phyloP scores from a whole-genome alignment of 2,888 invertebrate genomes.

The Bimastos eiseni region DNA sequence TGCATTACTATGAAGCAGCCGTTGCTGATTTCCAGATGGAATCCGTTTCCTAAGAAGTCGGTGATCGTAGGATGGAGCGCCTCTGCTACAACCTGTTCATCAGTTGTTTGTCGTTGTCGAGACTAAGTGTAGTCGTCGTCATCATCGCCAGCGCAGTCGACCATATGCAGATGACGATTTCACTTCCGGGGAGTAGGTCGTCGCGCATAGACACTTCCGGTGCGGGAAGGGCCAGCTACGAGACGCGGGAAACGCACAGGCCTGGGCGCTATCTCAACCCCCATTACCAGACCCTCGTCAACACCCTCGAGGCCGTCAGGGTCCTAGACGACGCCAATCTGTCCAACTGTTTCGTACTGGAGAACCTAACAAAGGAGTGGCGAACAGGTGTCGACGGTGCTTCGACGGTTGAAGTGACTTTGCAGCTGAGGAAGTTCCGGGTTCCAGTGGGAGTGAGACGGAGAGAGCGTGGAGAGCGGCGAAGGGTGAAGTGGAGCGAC shows the following conservation, averaged over 20 bases:
- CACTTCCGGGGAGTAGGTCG: background rate
- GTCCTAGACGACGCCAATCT: background rate
- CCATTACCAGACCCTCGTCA: background rate
- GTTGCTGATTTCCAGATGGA: no score
- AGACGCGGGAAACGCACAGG: background rate
- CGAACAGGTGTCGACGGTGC: background rate
- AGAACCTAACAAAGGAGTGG: background rate
- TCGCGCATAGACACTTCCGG: background rate
- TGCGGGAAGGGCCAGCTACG: background rate
- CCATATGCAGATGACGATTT: background rate
- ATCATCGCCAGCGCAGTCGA: constrained; percentile 13
- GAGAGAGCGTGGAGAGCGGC: background rate
- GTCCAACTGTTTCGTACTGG: background rate
- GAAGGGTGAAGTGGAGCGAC: background rate
- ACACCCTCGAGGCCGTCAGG: background rate
- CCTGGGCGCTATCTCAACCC: background rate
- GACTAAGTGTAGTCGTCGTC: background rate
- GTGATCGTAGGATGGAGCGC: background rate
- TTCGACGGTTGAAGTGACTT: background rate
- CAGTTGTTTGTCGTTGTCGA: background rate
- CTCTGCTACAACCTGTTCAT: background rate
- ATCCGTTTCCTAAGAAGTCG: background rate
- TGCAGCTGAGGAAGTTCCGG: background rate
- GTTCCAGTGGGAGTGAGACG: background rate
- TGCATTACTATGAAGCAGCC: no score